Percentiles rank a stretch among this genome's conserved stretches.
Evolutionary conservation across 2,113 vertebrate species (phyloP).

Genomic region (Callocephalon fimbriatum): DNA sequence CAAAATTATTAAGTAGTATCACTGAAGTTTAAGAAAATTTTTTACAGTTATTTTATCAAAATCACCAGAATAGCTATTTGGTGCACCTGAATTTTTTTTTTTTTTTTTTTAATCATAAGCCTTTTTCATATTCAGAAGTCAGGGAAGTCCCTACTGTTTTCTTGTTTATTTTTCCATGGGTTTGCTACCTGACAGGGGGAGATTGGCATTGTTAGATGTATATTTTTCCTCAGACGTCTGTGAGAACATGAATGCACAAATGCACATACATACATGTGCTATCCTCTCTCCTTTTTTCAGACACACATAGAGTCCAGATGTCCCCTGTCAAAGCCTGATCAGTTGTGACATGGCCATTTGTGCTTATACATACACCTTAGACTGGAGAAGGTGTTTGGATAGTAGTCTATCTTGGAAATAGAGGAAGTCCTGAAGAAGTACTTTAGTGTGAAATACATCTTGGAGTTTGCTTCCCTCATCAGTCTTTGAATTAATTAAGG

Average conservation of each 20-base stretch:
- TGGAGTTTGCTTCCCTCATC: neutral
- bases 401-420: neutral
- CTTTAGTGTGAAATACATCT: neutral
- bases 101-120: neutral
- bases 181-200: neutral
- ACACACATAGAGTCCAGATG: neutral
- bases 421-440: neutral
- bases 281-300: neutral
- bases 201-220: accelerated
- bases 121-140: neutral
- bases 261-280: neutral
- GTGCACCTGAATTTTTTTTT: neutral
- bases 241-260: too few species aligned
- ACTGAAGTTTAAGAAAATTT: neutral
- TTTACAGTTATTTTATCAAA: neutral
- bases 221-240: neutral
- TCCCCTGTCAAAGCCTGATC: neutral
- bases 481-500: neutral
- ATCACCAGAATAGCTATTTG: neutral
- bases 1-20: neutral
- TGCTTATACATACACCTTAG: neutral
- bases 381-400: neutral
- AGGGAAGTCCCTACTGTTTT: neutral
- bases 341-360: neutral
- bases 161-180: neutral